Evolutionary conservation across 2,113 vertebrate species (phyloP).

Genomic region (Erpornis zantholeuca): DNA sequence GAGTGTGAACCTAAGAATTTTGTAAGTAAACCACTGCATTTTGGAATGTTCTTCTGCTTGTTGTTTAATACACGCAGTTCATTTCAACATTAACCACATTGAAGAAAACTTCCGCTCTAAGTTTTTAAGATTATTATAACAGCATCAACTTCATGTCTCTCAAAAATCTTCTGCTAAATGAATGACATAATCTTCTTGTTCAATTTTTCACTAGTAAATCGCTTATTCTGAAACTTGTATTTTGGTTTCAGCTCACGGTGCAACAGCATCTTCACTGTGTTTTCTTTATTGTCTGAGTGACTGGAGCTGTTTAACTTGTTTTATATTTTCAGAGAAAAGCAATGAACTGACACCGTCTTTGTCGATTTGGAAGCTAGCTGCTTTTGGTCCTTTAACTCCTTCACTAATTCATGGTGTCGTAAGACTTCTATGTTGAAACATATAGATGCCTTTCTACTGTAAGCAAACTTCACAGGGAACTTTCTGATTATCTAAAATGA

Average conservation of each 20-base stretch:
- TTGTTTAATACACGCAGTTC: not conserved
- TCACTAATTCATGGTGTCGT: not conserved
- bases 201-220: not conserved
- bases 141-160: not conserved
- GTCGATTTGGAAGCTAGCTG: not conserved
- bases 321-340: not conserved
- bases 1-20: not conserved
- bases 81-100: conserved; percentile 43
- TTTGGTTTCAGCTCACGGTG: not conserved
- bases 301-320: not conserved
- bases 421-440: not conserved
- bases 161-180: not conserved
- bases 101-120: not conserved
- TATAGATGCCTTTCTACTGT: not conserved
- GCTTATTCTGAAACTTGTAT: not conserved
- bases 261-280: not conserved
- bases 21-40: conserved; percentile 26
- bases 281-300: not conserved
- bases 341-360: not conserved
- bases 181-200: not conserved
- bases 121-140: not conserved
- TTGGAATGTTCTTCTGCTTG: not conserved
- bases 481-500: not conserved
- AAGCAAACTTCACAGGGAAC: not conserved
- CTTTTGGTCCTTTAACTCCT: not conserved